Evolutionary conservation across 2,888 invertebrate genomes (phyloP), one percentile per base, ranked within the genome.

Genomic region (Chirona hameri): DNA sequence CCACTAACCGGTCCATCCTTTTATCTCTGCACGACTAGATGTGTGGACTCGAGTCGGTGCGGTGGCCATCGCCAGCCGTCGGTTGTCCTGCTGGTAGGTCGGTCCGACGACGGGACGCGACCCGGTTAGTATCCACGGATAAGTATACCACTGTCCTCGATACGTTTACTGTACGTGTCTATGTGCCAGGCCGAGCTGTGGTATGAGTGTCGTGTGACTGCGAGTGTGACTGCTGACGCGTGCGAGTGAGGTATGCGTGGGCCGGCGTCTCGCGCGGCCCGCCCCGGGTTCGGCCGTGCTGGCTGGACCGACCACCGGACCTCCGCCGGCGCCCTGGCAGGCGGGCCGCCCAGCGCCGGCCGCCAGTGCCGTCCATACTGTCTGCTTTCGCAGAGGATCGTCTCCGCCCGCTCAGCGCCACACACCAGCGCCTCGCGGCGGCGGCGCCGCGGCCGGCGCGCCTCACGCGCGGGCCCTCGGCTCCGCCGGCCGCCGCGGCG

Each of bases 401-500:
- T n/a, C 55, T 10, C 55, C 52, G 76, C 29, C 29, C n/a, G 46
- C 52, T 46, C 0, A 46, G 46, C 79, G 57, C 10, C 65, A n/a
- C 65, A 21, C 60, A 18, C 60, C 55, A 18, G 60, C 60, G 60
- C 60, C 60, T 24, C 65, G 65, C 57, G 80, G 21, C 39, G 79
- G 60, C 79, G 81, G 57, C 82, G 82, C 81, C 81, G 31, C 79
- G 80, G 82, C 79, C 60, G 81, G 60, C n/a, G n/a, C 79, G 57
- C 81, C 52, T 72, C 21, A 81, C n/a, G n/a, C n/a, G n/a, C n/a
- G n/a, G n/a, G n/a, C n/a, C n/a, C n/a, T n/a, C n/a, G n/a, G n/a
- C n/a, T n/a, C n/a, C 76, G 72, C 83, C 7, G 57, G 27, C 83
- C 82, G 81, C 14, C 57, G 84, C 82, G 82, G 57, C 81, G 82